A percentile compares a stretch with the other conserved stretches of the same genome.
Evolutionary conservation across 2,888 invertebrate species (phyloP).

Genomic region (Mythimna albipuncta): DNA sequence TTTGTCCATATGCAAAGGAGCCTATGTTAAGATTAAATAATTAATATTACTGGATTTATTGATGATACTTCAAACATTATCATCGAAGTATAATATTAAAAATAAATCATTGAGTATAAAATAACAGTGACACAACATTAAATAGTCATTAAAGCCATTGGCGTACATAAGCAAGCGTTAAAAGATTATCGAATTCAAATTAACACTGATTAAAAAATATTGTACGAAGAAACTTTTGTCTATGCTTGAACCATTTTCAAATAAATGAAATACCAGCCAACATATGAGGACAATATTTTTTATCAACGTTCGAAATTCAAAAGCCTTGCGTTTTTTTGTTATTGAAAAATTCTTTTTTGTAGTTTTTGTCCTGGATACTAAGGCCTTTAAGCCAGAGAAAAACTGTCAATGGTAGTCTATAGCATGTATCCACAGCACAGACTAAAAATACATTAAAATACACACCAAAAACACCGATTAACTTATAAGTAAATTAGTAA

Average conservation of each 20-base stretch:
- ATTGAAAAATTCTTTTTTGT: too few species aligned
- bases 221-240: neutral
- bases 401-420: too few species aligned
- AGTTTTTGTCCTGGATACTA: too few species aligned
- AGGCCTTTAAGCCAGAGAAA: too few species aligned
- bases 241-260: neutral
- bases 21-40: neutral
- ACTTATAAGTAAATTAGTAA: conserved; percentile 16
- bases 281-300: neutral
- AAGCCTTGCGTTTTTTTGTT: neutral
- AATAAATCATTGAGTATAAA: neutral
- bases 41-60: neutral
- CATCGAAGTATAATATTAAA: neutral
- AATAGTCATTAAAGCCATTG: neutral
- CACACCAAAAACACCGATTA: conserved; percentile 22
- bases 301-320: conserved; percentile 19
- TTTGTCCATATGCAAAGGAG: neutral
- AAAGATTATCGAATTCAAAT: neutral
- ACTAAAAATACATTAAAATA: conserved; percentile 17
- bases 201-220: conserved; percentile 21
- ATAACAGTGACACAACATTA: conserved; percentile 4
- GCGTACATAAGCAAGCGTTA: conserved; percentile 5
- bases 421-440: neutral
- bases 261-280: too few species aligned
- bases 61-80: neutral